Conservation (phyloP, 2,113 vertebrate genomes). For the Helogale parvula region DNA sequence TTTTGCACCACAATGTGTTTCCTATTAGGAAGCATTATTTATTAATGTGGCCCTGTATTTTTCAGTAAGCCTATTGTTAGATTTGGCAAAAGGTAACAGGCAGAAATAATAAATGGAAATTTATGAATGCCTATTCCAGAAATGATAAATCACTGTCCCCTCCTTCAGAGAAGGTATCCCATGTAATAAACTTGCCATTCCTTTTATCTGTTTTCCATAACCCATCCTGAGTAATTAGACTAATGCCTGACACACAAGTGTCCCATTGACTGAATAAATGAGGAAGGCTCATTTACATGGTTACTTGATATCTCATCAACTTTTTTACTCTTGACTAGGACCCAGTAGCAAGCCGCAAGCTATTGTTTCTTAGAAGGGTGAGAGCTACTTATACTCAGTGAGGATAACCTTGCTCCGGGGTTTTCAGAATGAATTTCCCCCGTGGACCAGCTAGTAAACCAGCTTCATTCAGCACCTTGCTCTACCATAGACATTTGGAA, state of each 20-base stretch:
- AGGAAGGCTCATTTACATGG: background rate
- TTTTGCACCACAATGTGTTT: background rate
- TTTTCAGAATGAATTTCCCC: background rate
- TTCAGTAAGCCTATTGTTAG: background rate
- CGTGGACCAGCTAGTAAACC: background rate
- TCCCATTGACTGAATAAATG: background rate
- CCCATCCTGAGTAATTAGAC: background rate
- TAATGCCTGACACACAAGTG: background rate
- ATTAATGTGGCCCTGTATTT: background rate
- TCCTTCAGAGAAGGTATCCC: background rate
- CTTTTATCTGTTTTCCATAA: background rate
- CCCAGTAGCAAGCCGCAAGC: background rate
- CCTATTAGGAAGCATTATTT: background rate
- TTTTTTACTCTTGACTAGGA: background rate
- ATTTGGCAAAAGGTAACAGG: background rate
- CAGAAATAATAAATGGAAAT: background rate
- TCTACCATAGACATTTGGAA: background rate
- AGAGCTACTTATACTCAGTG: background rate
- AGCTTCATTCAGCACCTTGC: background rate
- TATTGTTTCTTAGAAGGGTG: background rate
- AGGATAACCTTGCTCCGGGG: background rate
- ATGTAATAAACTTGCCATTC: background rate
- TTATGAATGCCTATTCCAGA: background rate
- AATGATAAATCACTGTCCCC: background rate
- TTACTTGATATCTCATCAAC: background rate